Evolutionary conservation across 2,113 vertebrate species (phyloP).

Genomic region (Athene cunicularia): DNA sequence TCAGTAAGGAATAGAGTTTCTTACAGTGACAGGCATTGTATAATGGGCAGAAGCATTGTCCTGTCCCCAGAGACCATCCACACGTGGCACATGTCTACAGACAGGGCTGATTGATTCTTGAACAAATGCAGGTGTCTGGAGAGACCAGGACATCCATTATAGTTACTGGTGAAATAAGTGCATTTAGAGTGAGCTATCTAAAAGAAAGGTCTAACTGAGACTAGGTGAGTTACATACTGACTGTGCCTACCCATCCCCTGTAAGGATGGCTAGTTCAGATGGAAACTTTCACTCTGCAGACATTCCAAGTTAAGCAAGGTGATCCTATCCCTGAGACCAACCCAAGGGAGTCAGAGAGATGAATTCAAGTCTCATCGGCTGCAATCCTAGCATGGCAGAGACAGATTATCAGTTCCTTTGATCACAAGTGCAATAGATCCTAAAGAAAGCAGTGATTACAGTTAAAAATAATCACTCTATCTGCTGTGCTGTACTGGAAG

Average conservation of each 20-base stretch:
- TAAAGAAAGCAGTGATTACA: background rate
- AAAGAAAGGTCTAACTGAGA: background rate
- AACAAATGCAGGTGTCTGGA: background rate
- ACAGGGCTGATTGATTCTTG: background rate
- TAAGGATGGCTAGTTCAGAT: background rate
- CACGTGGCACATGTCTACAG: background rate
- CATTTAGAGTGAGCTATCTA: background rate
- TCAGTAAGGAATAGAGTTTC: background rate
- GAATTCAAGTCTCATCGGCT: background rate
- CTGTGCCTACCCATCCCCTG: rapidly evolving
- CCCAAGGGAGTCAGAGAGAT: background rate
- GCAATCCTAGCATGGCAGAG: background rate
- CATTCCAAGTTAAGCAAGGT: background rate
- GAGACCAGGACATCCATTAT: background rate
- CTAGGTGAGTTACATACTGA: background rate
- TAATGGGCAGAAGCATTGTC: background rate
- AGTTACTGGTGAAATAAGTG: background rate
- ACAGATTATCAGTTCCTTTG: background rate
- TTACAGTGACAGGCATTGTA: background rate
- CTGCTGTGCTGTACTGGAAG: background rate
- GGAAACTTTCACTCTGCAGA: background rate
- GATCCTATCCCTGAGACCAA: background rate
- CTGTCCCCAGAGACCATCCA: background rate
- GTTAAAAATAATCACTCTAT: background rate
- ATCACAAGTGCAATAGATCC: background rate